Base-by-base conservation (phyloP, 37 sponge, comb jelly and placozoan species). In the Hormiphora californensis region DNA sequence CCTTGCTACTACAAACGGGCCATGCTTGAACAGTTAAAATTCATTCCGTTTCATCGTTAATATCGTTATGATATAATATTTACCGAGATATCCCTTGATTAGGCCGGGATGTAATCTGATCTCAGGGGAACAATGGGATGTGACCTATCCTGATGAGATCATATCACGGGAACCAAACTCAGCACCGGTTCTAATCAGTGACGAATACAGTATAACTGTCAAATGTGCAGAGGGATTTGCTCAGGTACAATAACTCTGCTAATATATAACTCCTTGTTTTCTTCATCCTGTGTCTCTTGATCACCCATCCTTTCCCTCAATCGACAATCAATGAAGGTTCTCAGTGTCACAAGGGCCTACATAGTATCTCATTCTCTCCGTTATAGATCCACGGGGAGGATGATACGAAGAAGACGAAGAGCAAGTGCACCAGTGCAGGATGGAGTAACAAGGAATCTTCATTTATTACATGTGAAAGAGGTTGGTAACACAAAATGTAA, bases 381-480 rank as follows among this genome's bases (percentile, higher is more conserved):
- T 57, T 57, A 4, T 15, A 57, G 61, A 15, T 12, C 4, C 27
- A 28, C 27, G 61, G 61, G 15, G 53, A 49, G 61, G 61, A 57
- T 28, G 61, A 57, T 28, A 57, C n/a, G 17, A 57, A 57, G 23
- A 30, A 57, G 61, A 57, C 61, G 9, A 57, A 23, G 3, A 28
- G 30, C 4, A 23, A 21, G 61, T 57, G 61, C n/a, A 57, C 61
- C 9, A 30, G 27, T 15, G 27, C n/a, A 5, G 61, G 61, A 5
- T 57, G 61, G 61, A 28, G 30, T 21, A 57, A 19, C 61, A 57
- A 57, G 61, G 61, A 57, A 57, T 57, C 61, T 12, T 57, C 61
- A 5, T 57, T 57, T 15, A 57, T 57, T 4, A 57, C 61, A 28
- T 57, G 61, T 57, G 27, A 57, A 57, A 23, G 61, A n/a, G n/a